Conservation (phyloP, 2,888 invertebrate species). For the Acanthoscelides obtectus region DNA sequence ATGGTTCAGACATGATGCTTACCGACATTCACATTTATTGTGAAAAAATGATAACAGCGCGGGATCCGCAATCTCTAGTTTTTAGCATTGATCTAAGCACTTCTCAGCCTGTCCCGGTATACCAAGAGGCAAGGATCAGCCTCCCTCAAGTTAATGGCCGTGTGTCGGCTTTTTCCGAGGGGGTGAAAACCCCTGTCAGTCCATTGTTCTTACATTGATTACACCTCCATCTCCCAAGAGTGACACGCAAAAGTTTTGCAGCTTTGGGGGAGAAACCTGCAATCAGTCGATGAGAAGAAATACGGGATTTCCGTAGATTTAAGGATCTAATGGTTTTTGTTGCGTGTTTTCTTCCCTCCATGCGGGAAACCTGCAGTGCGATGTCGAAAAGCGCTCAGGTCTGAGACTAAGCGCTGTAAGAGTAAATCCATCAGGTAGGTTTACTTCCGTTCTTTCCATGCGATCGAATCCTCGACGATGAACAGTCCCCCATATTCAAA, state of each 20-base stretch:
- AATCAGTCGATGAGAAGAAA: neutral
- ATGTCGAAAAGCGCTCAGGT: neutral
- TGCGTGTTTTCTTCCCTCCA: neutral
- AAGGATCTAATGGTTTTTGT: neutral
- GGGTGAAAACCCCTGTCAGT: neutral
- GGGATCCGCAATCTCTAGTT: too few relatives aligned
- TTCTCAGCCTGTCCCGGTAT: neutral
- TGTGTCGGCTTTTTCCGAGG: neutral
- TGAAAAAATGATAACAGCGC: too few relatives aligned
- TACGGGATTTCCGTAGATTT: neutral
- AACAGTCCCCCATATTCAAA: too few relatives aligned
- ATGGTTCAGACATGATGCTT: too few relatives aligned
- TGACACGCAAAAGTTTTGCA: neutral
- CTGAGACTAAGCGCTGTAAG: too few relatives aligned
- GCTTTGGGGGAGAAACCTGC: neutral
- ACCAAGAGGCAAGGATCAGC: neutral
- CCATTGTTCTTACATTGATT: conserved; percentile 4
- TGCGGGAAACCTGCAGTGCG: neutral
- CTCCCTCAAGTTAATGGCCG: neutral
- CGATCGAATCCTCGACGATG: too few relatives aligned
- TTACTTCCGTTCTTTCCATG: too few relatives aligned
- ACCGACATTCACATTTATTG: too few relatives aligned
- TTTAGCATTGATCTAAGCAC: too few relatives aligned
- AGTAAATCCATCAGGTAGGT: too few relatives aligned
- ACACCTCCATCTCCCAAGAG: conserved; percentile 5